A percentile compares a stretch with the other conserved stretches of the same genome.
Evolutionary conservation across 2,888 invertebrate genomes (phyloP).

Genomic region (Pomacea canaliculata): DNA sequence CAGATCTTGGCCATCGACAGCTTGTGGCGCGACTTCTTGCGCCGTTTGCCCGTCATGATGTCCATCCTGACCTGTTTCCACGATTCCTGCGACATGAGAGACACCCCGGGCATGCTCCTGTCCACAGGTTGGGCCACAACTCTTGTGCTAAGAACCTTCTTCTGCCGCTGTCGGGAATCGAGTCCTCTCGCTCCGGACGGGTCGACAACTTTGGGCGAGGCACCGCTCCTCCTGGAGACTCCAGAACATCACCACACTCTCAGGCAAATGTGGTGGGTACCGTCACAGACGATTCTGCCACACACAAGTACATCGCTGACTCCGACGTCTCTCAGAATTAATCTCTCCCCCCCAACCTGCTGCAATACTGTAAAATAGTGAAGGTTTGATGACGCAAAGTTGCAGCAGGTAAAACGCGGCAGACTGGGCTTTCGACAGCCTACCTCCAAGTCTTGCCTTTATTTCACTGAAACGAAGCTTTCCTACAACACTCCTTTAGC

Average conservation of each 20-base stretch:
- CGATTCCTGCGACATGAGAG: conserved; percentile 35
- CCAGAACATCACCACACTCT: no score
- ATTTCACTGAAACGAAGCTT: no score
- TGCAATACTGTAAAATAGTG: background rate
- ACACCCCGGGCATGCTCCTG: conserved; percentile 38
- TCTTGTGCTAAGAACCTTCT: background rate
- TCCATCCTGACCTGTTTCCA: conserved; percentile 36
- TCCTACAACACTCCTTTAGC: no score
- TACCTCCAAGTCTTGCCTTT: no score
- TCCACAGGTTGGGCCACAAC: background rate
- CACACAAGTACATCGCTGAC: background rate
- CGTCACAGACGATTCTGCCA: no score
- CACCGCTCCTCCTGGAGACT: no score
- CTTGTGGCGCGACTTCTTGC: conserved; percentile 38
- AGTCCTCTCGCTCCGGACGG: background rate
- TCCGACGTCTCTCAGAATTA: background rate
- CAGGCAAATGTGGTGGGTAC: no score
- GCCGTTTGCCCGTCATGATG: conserved; percentile 31
- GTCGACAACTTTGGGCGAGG: background rate
- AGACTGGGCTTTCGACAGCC: no score
- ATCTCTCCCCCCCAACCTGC: background rate
- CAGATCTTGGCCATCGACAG: conserved; percentile 41
- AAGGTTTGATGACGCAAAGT: background rate
- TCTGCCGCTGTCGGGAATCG: background rate
- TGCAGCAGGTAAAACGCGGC: no score